phyloP scores from a whole-genome alignment of 2,113 vertebrate species.

The Pipa parva region DNA sequence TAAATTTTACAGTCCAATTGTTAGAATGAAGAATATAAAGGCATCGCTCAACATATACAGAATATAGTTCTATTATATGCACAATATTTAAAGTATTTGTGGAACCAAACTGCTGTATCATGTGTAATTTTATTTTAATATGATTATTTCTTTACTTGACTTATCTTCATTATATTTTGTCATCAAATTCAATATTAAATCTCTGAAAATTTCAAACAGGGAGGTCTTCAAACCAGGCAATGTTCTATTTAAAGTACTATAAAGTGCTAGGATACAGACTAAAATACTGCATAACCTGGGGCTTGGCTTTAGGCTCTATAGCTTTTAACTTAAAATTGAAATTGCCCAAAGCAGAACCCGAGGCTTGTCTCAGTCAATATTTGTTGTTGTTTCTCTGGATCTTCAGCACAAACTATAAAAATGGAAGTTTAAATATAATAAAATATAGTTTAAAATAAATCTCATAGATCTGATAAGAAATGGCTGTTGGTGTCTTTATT shows the following conservation, averaged over 20 bases:
- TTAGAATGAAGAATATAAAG: no score
- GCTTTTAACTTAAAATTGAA: constrained; percentile 26
- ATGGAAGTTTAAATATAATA: background rate
- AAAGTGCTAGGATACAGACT: background rate
- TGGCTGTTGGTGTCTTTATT: constrained; percentile 2
- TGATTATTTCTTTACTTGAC: no score
- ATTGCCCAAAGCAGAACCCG: constrained; percentile 9
- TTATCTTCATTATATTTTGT: no score
- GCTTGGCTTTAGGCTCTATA: background rate
- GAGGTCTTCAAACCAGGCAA: no score
- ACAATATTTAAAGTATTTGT: no score
- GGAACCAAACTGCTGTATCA: no score
- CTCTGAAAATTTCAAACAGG: no score
- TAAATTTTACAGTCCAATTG: no score
- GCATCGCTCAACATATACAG: no score
- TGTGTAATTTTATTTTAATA: no score
- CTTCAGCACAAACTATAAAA: constrained; percentile 4
- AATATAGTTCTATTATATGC: no score
- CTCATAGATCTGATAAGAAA: constrained; percentile 14
- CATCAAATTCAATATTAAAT: no score
- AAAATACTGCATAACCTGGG: background rate
- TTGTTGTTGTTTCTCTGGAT: background rate
- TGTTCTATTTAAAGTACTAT: background rate
- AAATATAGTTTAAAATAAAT: constrained; percentile 16
- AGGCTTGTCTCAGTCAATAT: constrained; percentile 2